These are phyloP conservation scores for Tolypeutes matacus DNA, from an alignment of 2,797 vertebrate species.

Conservation along the genomic window DNA sequence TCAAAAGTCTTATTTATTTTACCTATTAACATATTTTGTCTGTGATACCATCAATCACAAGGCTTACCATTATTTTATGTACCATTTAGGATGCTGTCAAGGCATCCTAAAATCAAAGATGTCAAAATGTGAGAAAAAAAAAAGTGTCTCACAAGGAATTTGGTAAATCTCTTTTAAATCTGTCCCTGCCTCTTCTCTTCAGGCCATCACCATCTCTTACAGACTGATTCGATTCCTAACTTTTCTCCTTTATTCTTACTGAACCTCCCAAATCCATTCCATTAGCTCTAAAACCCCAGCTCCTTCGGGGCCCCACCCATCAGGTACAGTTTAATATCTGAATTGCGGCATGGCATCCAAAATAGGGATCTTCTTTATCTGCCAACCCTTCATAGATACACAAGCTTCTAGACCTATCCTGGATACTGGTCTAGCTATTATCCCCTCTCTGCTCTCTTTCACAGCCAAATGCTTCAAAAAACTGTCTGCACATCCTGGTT, in stretches of 20 bases:
- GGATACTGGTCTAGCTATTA: neutral
- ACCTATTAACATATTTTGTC: neutral
- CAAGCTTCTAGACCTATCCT: neutral
- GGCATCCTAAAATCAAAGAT: neutral
- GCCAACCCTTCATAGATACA: neutral
- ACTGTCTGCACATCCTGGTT: no score
- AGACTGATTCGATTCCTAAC: neutral
- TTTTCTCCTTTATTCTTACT: neutral
- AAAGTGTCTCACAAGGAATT: neutral
- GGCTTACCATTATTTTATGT: neutral
- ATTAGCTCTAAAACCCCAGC: neutral
- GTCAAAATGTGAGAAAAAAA: neutral
- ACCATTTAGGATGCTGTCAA: neutral
- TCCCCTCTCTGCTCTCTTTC: no score
- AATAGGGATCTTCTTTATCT: neutral
- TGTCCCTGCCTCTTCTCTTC: no score
- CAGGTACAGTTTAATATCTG: neutral
- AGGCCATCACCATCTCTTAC: neutral
- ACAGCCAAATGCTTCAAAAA: no score
- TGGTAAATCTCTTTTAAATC: neutral
- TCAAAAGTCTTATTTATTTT: neutral
- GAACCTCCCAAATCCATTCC: neutral
- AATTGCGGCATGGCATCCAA: neutral
- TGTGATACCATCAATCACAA: neutral
- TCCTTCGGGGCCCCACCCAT: neutral